Percentiles rank a stretch among this genome's conserved stretches.
Evolutionary conservation across 2,113 vertebrate species (phyloP).

Genomic region (Eira barbara): DNA sequence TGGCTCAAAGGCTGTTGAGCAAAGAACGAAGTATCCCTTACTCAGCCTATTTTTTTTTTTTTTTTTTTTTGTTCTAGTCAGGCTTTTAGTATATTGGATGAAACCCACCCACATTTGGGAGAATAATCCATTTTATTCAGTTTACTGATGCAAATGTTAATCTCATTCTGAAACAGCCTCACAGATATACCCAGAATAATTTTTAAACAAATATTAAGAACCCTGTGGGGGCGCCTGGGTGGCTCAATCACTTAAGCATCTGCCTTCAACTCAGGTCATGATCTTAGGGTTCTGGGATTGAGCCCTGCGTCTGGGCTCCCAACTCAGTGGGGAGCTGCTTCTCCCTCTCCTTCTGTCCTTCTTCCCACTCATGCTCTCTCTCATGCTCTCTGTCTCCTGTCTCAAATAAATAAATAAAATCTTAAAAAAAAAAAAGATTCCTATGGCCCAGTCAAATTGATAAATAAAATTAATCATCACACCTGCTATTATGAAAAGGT

Average conservation of each 20-base stretch:
- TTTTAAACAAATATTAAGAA: neutral
- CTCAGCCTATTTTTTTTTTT: neutral
- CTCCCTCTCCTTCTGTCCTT: neutral
- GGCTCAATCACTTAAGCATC: neutral
- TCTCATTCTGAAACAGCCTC: neutral
- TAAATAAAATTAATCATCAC: neutral
- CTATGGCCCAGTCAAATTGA: neutral
- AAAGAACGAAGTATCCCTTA: neutral
- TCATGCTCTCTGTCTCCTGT: neutral
- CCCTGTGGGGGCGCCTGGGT: too few relatives aligned
- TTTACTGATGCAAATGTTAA: neutral
- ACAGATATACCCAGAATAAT: neutral
- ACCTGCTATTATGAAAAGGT: neutral
- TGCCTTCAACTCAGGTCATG: neutral
- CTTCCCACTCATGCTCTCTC: neutral
- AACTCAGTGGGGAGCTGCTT: neutral
- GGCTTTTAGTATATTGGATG: neutral
- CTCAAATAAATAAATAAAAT: neutral
- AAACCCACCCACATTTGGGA: neutral
- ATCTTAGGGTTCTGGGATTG: neutral
- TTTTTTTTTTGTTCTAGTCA: neutral
- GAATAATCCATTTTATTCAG: neutral
- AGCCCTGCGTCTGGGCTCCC: neutral
- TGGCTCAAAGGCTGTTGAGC: neutral
- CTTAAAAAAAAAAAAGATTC: neutral